Base-by-base conservation (phyloP, 2,113 vertebrate species). In the Tylochromis polylepis region DNA sequence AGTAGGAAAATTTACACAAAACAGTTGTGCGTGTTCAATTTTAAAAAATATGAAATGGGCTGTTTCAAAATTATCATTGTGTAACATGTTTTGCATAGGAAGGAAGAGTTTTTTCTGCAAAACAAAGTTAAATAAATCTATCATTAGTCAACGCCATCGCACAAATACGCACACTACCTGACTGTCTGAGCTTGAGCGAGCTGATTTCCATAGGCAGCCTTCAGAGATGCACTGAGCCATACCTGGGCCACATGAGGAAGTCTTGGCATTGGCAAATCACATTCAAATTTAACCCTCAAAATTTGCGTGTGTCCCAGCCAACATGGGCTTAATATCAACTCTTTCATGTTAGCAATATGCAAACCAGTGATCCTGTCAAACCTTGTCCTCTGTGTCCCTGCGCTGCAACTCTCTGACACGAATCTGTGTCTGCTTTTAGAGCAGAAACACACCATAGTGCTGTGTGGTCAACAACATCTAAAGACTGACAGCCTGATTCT, bases 231-330 rank as follows among this genome's bases (percentile, higher is more conserved):
- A 94, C 83, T 95, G 92, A 94, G 92, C 94, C 93, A 53, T 95
- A 90, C 85, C 85, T 78, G 82, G 88, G 91, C 85, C 92, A 90
- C 93, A 96, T 88, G 87, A 96, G 95, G 95, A 96, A 96, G 96
- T 97, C 95, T 96, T 96, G 94, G 94, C 88, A 85, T 87, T 94
- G 87, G 94, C 95, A 96, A 97, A 97, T 96, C 57, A 91, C 94
- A 97, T 97, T 97, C 96, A 97, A 97, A 97, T 97, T 86, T 62
- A 89, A 80, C 67, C 96, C 96, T 94, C 96, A 95, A 88, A 90
- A 96, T 97, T 97, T 97, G 96, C 83, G 88, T 97, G 92, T 77
- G 84, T 88, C 84, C 94, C 92, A 89, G 94, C 94, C 92, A 87
- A 86, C 90, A 80, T 12, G 22, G 88, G 88, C 90, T 86, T 92